These are phyloP conservation scores for Pantherophis guttatus DNA, from an alignment of 2,113 vertebrate genomes.

Conservation along the genomic window DNA sequence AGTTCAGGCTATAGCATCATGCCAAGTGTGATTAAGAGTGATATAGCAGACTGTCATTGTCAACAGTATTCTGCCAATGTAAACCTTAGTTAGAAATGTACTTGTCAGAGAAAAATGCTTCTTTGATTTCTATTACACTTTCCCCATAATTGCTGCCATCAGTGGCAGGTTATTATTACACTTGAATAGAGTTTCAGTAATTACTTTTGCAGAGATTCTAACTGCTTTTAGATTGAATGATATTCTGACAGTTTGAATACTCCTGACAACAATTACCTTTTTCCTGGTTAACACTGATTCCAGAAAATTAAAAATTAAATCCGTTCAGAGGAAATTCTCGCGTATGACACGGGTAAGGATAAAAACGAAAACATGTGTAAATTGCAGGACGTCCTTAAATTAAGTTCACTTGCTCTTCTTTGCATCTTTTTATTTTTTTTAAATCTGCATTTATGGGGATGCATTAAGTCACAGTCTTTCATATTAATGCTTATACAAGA, in stretches of 20 bases:
- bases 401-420: constrained; percentile 64
- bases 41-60: constrained; percentile 81
- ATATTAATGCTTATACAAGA: not conserved
- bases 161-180: constrained; percentile 87
- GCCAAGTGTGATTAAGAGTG: constrained; percentile 77
- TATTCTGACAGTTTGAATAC: constrained; percentile 84
- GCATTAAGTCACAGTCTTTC: not conserved
- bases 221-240: constrained; percentile 81
- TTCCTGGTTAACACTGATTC: constrained; percentile 80
- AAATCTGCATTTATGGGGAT: constrained; percentile 46
- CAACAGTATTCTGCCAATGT: constrained; percentile 78
- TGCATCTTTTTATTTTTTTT: constrained; percentile 21
- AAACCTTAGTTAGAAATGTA: constrained; percentile 79
- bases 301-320: constrained; percentile 81
- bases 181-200: constrained; percentile 84
- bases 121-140: constrained; percentile 82
- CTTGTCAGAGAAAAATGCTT: constrained; percentile 81
- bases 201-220: constrained; percentile 83
- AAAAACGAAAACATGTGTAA: constrained; percentile 67
- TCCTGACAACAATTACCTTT: constrained; percentile 82
- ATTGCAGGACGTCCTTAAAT: constrained; percentile 65
- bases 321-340: constrained; percentile 73
- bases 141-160: constrained; percentile 82
- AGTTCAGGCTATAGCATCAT: constrained; percentile 68
- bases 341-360: constrained; percentile 70